Evolutionary conservation across 2,888 invertebrate genomes (phyloP), one percentile per base, ranked within the genome.

Genomic region (Lymantria dispar): DNA sequence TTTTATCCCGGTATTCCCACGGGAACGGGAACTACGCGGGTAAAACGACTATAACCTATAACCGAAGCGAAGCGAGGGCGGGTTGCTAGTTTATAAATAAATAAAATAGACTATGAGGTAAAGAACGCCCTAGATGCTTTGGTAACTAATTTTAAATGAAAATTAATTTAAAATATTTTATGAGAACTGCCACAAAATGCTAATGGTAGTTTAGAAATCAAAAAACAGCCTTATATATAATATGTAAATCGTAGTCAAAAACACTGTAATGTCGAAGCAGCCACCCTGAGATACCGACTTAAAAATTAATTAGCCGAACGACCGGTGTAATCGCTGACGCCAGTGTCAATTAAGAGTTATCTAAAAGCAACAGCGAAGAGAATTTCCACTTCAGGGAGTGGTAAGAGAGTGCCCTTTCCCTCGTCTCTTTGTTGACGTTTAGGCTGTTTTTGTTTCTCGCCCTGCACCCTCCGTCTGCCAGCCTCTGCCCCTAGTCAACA

Each of bases 271-370:
- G 76, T 81, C 80, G 76, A 81, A 78, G 82, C 74, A 78, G 78
- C 72, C 54, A 56, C 73, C 80, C 75, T 66, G 75, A 79, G 81
- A 85, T 77, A 78, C 79, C 73, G 90, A 87, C 87, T 91, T 91
- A 88, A 91, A 91, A 91, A 91, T 91, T 91, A 91, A 92, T 92
- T 91, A 91, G 83, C 85, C 86, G 83, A 85, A 90, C 84, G 84
- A 88, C 88, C 87, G 86, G 86, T 85, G 86, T 91, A 91, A 91
- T 88, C 86, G 81, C 74, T 72, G 77, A 72, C 80, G 79, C 80
- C 83, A 77, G 76, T 73, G 74, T 68, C 78, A 82, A 85, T 88
- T 86, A 81, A 75, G 71, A 75, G 74, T 74, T 81, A 82, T 82
- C 79, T 78, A 65, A 65, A 58, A 64, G 63, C 63, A 60, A 58